Conservation (phyloP, 2,888 invertebrate genomes). For the Hermaeophaga mercurialis region DNA sequence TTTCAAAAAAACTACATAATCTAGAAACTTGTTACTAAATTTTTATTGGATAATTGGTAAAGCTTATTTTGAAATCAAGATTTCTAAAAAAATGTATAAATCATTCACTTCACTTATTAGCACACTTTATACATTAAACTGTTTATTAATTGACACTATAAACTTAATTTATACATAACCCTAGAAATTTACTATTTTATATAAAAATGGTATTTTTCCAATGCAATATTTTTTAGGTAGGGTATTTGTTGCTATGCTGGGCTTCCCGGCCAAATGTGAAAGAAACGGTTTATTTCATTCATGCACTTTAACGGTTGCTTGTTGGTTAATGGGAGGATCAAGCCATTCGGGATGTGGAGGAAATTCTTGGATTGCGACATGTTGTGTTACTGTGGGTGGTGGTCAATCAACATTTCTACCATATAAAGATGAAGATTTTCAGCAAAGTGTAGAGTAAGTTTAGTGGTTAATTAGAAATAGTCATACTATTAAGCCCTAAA, state of each 20-base stretch:
- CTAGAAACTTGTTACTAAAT: too few species aligned
- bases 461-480: too few species aligned
- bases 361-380: conserved; percentile 73
- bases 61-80: too few species aligned
- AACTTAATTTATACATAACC: too few species aligned
- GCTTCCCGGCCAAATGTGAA: conserved; percentile 64
- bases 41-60: too few species aligned
- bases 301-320: conserved; percentile 73
- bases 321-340: conserved; percentile 76
- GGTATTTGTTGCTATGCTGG: conserved; percentile 64
- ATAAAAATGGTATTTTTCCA: too few species aligned
- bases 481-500: neutral
- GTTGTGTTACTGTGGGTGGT: conserved; percentile 63
- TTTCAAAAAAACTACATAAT: too few species aligned
- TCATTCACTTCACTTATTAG: too few species aligned
- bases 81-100: too few species aligned
- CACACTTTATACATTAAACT: too few species aligned
- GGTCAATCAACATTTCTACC: neutral
- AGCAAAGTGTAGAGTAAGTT: conserved; percentile 41
- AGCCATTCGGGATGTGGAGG: conserved; percentile 71
- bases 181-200: too few species aligned
- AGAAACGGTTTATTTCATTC: conserved; percentile 65
- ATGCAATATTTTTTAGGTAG: conserved; percentile 53
- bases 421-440: conserved; percentile 24
- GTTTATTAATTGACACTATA: too few species aligned